Evolutionary conservation across 2,888 invertebrate genomes (phyloP), one percentile per base, ranked within the genome.

Genomic region (Drosophila borealis): DNA sequence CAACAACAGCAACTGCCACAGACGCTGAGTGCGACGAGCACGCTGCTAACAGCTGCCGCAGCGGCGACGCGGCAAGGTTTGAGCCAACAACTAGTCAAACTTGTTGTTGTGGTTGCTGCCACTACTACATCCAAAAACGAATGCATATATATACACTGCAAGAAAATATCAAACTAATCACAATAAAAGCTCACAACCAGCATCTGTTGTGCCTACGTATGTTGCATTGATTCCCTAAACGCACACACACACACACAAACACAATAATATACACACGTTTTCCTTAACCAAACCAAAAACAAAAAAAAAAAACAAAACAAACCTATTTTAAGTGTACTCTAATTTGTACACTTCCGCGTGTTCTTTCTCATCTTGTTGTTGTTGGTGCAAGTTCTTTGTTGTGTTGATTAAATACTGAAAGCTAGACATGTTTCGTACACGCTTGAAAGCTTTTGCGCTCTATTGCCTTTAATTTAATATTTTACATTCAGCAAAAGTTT

Each of bases 61-160:
- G 89, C 89, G 90, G 90, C 93, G 92, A 90, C 93, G 92, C 92
- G 93, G 92, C 94, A 94, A 93, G 94, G 92, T 92, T 92, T 92
- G 92, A 92, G 48, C 25, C 71, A 48, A 19, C 33, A 54, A 60
- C 21, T 61, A 48, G 68, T 69, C 69, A 61, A 63, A 68, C 62
- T 75, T 70, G 77, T 78, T 71, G 77, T 78, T 68, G 77, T 78
- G 71, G 80, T 80, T 78, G 77, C 72, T 70, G 76, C 59, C 61
- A 33, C 14, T 39, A 9, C 39, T 14, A 42, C 50, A 41, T 41
- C 49, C 41, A 48, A 51, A 42, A 49, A 19, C 17, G 33, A 50
- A 46, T 42, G 45, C 51, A 48, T 50, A 36, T 60, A 55, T 65
- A 59, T 61, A 57, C 75, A 78, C 76, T 64, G 71, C 65, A 59